phyloP scores from a whole-genome alignment of 2,888 invertebrate genomes.

The Brenthis daphne region DNA sequence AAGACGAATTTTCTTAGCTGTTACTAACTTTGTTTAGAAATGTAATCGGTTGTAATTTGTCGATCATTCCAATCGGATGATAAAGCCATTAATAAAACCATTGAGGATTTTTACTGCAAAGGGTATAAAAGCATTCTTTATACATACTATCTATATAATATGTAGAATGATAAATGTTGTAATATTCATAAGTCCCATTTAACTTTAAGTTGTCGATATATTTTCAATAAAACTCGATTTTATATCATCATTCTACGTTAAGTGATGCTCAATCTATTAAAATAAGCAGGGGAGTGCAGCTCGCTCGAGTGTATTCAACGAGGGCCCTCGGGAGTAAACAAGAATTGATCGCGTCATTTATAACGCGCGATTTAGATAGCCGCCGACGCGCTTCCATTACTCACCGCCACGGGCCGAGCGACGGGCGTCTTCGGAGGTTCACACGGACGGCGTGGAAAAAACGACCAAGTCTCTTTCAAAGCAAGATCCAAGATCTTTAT shows the following conservation, averaged over 20 bases:
- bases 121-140: too few species aligned
- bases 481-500: too few species aligned
- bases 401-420: slow-evolving; percentile 40
- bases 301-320: slow-evolving; percentile 41
- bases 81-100: too few species aligned
- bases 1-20: too few species aligned
- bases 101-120: too few species aligned
- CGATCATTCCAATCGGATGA: too few species aligned
- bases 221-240: slow-evolving; percentile 18
- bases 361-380: slow-evolving; percentile 71
- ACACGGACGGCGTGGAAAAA: slow-evolving; percentile 16
- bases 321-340: slow-evolving; percentile 59
- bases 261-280: slow-evolving; percentile 26
- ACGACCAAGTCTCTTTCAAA: too few species aligned
- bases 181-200: neutral
- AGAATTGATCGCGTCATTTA: slow-evolving; percentile 76
- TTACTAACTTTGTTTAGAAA: too few species aligned
- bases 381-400: slow-evolving; percentile 49
- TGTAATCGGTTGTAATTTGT: too few species aligned
- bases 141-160: too few species aligned
- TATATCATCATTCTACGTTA: slow-evolving; percentile 21
- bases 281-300: slow-evolving; percentile 19
- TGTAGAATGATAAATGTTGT: neutral
- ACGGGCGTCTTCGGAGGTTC: slow-evolving; percentile 26
- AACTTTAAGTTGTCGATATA: slow-evolving; percentile 7